Evolutionary conservation across 2,113 vertebrate genomes (phyloP), one percentile per base, ranked within the genome.

Genomic region (Hystrix brachyura): DNA sequence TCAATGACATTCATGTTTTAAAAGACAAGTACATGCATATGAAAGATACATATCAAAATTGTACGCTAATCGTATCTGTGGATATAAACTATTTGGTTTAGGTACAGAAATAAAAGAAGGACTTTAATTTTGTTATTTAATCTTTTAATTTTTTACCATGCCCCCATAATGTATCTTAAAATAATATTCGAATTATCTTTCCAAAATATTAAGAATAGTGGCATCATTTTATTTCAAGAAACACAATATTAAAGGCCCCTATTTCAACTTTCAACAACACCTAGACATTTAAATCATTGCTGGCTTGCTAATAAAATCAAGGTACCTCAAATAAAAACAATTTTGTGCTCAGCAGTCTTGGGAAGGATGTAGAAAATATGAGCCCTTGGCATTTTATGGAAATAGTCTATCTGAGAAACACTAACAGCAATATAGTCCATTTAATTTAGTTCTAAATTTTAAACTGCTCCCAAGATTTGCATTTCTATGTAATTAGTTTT

Each of bases 371-470:
- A 64, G 15, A 79, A 84, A 74, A 88, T 76, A n/a, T 3, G 4
- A n/a, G 32, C 46, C 74, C 34, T 65, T 53, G 23, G 13, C 0
- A 84, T 89, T 62, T 59, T 19, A 80, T 60, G 27, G 34, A 65
- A 79, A 46, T 79, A 60, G 55, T 55, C 43, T n/a, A 43, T 23
- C 57, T 74, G 57, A 23, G 18, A 69, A 86, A 86, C 48, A 0
- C 43, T 80, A 57, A 74, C 80, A 9, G 10, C n/a, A 81, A 89
- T 48, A 34, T 46, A 55, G 74, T 64, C 3, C 29, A 62, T 29
- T 95, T 64, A 72, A 27, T 32, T 71, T 64, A 81, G 57, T 80
- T 34, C 27, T 65, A 87, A 79, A 76, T 32, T 89, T 69, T 94
- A 92, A 83, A 38, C 29, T 71, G 78, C 43, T 78, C 43, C 12